phyloP scores from a whole-genome alignment of 2,888 invertebrate genomes.

The Xestia rhomboidea region DNA sequence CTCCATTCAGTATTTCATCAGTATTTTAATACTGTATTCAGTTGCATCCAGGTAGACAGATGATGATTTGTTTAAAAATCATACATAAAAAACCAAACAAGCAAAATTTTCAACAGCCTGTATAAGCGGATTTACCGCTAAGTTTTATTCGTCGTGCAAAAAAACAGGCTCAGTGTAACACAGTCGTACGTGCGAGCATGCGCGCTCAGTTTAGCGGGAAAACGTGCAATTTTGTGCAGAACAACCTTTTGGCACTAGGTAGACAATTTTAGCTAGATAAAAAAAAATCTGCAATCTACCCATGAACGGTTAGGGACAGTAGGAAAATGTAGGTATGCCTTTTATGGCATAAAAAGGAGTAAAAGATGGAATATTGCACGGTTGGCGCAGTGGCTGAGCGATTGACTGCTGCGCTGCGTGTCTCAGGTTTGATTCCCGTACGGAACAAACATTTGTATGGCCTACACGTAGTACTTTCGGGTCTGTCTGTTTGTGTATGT shows the following conservation, averaged over 20 bases:
- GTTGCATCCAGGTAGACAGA: too few relatives aligned
- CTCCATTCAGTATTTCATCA: too few relatives aligned
- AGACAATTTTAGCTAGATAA: background rate
- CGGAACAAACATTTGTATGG: background rate
- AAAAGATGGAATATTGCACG: background rate
- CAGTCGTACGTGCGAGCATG: conserved; percentile 67
- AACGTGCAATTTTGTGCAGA: conserved; percentile 36
- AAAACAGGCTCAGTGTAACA: conserved; percentile 72
- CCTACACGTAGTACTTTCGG: background rate
- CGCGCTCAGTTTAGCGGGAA: conserved; percentile 37
- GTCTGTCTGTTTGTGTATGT: background rate
- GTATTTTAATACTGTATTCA: too few relatives aligned
- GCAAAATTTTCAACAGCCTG: conserved; percentile 55
- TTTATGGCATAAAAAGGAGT: background rate
- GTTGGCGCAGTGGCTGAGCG: background rate
- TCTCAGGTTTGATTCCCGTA: too few relatives aligned
- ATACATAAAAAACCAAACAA: background rate
- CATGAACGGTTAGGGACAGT: background rate
- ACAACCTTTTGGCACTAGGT: conserved; percentile 34
- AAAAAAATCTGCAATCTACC: background rate
- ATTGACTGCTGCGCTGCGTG: background rate
- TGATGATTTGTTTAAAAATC: too few relatives aligned
- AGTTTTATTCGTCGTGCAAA: conserved; percentile 68
- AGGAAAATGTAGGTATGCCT: background rate
- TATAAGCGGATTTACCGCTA: conserved; percentile 71